Evolutionary conservation across 2,113 vertebrate genomes (phyloP), one percentile per base, ranked within the genome.

Genomic region (Cnemophilus loriae): DNA sequence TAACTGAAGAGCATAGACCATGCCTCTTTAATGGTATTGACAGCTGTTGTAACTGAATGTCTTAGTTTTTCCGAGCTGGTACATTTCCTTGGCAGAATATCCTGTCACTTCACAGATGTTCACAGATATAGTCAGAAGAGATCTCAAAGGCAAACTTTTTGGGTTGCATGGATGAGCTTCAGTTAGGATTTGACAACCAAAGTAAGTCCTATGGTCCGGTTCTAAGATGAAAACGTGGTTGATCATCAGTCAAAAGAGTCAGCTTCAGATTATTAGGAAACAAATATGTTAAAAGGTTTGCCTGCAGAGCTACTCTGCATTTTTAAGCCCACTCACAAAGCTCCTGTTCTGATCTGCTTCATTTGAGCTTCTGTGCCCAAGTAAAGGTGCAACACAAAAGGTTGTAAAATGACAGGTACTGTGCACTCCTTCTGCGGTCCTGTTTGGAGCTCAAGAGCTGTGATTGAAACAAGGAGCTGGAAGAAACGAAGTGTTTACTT

Each of bases 271-370:
- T 63, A 21, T 59, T 74, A 42, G 33, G 83, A 59, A 80, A 53
- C 0, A 0, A 46, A 33, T 33, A 26, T 0, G 1, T 49, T 60
- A 42, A 46, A 68, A 42, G 28, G 4, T 41, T 42, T 50, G 10
- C 23, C 28, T 79, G 39, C 37, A 76, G 83, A 82, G 26, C 37
- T 93, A 47, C 42, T 61, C 17, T 27, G 17, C 33, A 13, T 69
- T 89, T 47, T 73, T 68, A 22, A 65, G n/a, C 32, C 22, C 17
- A 16, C 37, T 44, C 15, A 53, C 52, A 70, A 63, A 82, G 27
- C 26, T 89, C 27, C 47, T 41, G 12, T 52, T 84, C 33, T 82
- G 16, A 22, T 80, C 65, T 83, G 52, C 50, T 86, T 86, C 50
- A 13, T 59, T 88, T 91, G 28, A 89, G 47, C 21, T 80, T 42